Evolutionary conservation across 2,113 vertebrate species (phyloP), one percentile per base, ranked within the genome.

Genomic region (Tympanuchus pallidicinctus): DNA sequence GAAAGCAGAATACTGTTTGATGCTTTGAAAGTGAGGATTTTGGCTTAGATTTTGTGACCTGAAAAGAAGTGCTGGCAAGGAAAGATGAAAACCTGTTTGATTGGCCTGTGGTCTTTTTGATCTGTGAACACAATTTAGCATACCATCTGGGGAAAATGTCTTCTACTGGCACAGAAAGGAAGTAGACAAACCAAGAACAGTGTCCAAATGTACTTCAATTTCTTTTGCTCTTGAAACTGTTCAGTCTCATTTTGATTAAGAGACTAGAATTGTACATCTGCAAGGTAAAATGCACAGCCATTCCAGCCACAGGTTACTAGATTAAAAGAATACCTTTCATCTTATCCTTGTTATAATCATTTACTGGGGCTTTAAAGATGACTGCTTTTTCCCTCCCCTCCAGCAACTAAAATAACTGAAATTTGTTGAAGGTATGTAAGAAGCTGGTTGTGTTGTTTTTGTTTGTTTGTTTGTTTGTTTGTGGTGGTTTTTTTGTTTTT

Each of bases 11-110:
- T 69, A 32, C 75, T 74, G 48, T 86, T 92, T 91, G 74, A 69
- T 82, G 60, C 79, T 94, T 96, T 96, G 82, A 86, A 96, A 94
- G 89, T 89, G 85, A 89, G 79, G 65, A 79, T 91, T 82, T 94
- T 97, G 93, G 91, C 94, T 91, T 94, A 60, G 76, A 63, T 92
- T 94, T 96, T 93, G 56, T 96, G 94, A 89, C 94, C 92, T 90
- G 72, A 88, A 95, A 93, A 86, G 42, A 88, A 92, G 63, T 67
- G 59, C 85, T 96, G 89, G 92, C 93, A 96, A 52, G 63, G 88
- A 67, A 95, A 75, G 80, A 69, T 89, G 91, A 83, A 96, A 95
- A 91, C 40, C 69, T 91, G 90, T 90, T 80, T 89, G 73, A 34
- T 74, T 96, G 88, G 85, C 90, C 80, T 86, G 84, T 90, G 30